phyloP scores from a whole-genome alignment of 1,140 invertebrate genomes.

The Cyrtorhinus lividipennis region DNA sequence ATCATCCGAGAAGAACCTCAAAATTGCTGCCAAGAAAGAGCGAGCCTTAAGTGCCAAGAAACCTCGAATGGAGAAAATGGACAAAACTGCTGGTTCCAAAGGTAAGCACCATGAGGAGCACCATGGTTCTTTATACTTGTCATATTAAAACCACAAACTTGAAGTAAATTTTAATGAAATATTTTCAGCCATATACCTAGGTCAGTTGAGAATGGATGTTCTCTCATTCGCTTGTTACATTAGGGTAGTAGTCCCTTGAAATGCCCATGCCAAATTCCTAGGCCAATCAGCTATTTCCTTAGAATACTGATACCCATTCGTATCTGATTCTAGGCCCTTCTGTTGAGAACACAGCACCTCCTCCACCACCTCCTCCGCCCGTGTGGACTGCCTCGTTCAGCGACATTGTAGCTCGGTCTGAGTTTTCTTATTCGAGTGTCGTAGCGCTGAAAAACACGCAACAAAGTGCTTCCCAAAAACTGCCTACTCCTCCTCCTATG shows the following conservation, averaged over 20 bases:
- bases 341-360: background rate
- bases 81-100: conserved; percentile 12
- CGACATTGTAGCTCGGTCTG: conserved; percentile 38
- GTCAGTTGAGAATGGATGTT: too few relatives aligned
- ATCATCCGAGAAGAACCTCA: conserved; percentile 5
- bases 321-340: background rate
- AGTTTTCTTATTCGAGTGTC: conserved; percentile 18
- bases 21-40: conserved; percentile 5
- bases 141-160: background rate
- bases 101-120: conserved; percentile 2
- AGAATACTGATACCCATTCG: too few relatives aligned
- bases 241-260: too few relatives aligned
- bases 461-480: background rate
- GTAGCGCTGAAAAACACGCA: conserved; percentile 12
- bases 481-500: background rate
- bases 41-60: conserved; percentile 11
- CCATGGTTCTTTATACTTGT: background rate
- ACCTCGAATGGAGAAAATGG: background rate
- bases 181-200: too few relatives aligned
- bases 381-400: conserved; percentile 40
- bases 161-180: too few relatives aligned
- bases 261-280: too few relatives aligned
- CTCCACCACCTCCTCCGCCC: conserved; percentile 32
- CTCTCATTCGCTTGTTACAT: too few relatives aligned
- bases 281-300: too few relatives aligned